Evolutionary conservation across 2,797 vertebrate species (phyloP).

Genomic region (Tachyglossus aculeatus): DNA sequence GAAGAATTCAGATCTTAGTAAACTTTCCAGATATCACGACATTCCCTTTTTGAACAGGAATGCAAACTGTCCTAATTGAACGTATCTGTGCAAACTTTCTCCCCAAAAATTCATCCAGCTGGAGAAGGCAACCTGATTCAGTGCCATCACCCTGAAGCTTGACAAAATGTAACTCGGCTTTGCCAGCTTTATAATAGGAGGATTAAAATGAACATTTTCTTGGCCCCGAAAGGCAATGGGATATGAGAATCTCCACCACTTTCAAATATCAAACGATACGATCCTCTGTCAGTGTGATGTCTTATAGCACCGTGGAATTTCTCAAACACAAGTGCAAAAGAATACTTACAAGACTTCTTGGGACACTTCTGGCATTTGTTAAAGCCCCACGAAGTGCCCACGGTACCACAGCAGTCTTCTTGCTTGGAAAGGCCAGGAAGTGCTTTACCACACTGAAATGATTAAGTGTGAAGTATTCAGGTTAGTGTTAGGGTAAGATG

Average conservation of each 20-base stretch:
- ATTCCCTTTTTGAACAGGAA: conserved; percentile 39
- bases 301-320: no score
- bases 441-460: conserved; percentile 92
- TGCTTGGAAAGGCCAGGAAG: conserved; percentile 96
- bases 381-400: conserved; percentile 98
- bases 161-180: conserved; percentile 9
- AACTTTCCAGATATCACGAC: conserved; percentile 20
- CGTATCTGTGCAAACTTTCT: conserved; percentile 12
- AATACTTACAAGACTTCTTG: conserved; percentile 87
- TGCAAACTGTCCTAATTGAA: conserved; percentile 31
- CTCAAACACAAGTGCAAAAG: conserved; percentile 1
- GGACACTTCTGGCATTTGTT: conserved; percentile 98
- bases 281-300: conserved; percentile 12
- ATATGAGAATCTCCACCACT: conserved; percentile 7
- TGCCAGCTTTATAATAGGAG: conserved; percentile 9
- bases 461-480: conserved; percentile 50
- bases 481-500: conserved; percentile 50
- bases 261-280: not conserved
- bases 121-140: conserved; percentile 45
- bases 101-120: not conserved
- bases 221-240: conserved; percentile 4
- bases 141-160: conserved; percentile 12
- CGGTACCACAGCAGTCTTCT: conserved; percentile 93
- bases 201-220: not conserved
- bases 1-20: conserved; percentile 17